Evolutionary conservation across 2,113 vertebrate genomes (phyloP).

Genomic region (Smithornis capensis): DNA sequence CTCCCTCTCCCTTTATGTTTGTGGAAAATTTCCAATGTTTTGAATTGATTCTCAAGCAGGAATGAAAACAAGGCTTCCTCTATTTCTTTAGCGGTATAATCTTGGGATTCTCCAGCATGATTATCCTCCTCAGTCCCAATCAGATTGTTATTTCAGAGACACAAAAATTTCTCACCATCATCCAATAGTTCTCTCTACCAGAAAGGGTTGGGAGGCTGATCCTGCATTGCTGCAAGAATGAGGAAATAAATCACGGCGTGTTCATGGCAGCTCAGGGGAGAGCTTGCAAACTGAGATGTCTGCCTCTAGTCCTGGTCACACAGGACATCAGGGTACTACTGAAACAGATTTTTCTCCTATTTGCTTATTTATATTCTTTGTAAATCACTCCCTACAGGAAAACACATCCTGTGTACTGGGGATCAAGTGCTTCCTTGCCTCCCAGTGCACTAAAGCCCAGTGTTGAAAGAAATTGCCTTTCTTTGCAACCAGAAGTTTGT

Average conservation of each 20-base stretch:
- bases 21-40: neutral
- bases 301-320: neutral
- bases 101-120: neutral
- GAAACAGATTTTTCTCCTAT: neutral
- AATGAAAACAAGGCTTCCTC: neutral
- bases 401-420: neutral
- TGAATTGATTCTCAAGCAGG: neutral
- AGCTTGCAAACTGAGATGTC: neutral
- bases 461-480: neutral
- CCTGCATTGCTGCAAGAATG: neutral
- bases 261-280: neutral
- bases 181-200: neutral
- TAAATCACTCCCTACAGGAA: neutral
- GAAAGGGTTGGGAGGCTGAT: neutral
- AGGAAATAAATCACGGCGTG: neutral
- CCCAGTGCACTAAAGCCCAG: neutral
- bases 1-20: neutral
- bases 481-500: neutral
- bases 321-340: neutral
- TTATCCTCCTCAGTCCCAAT: neutral
- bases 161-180: rapidly evolving
- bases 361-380: neutral
- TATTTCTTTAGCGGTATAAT: neutral
- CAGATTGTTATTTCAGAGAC: neutral
- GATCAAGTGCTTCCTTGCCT: neutral